Base-by-base conservation (phyloP, 2,113 vertebrate genomes). In the Calyptommatus sinebrachiatus region DNA sequence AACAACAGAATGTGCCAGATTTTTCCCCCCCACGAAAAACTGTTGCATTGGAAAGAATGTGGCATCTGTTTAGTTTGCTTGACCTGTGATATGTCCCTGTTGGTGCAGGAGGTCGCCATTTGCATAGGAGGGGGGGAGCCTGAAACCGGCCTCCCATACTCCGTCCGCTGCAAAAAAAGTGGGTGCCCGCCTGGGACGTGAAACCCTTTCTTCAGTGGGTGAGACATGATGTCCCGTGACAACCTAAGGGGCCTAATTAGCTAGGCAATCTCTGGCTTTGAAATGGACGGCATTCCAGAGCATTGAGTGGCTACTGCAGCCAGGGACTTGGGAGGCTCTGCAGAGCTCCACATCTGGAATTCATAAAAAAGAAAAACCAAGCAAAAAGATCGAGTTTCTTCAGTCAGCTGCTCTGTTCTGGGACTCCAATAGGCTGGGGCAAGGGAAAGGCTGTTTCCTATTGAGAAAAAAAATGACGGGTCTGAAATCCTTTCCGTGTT, bases 291-390 rank as follows among this genome's bases (percentile, higher is more conserved):
- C 84, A 31, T 77, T 81, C 77, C 87, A 72, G 71, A 60, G 83
- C 21, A 16, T 77, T 86, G 85, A 80, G 63, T 73, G 81, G 84
- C 85, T 87, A 50, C 80, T 78, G 70, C 85, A 88, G 84, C 83
- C 73, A 90, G 11, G 68, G 67, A 60, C 48, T 82, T 69, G 83
- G 76, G 80, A 79, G 16, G 83, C 84, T 91, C 86, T 9, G 63
- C 48, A 84, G 77, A 80, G 76, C 88, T 81, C 83, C 86, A 94
- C 94, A 94, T 94, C 94, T 95, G 92, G 92, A 94, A 88, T 86
- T 90, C 90, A 90, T 93, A 88, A 79, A 62, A 84, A 86, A 48
- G 87, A 31, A 24, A 87, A 81, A 41, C 35, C 0, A 45, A 81
- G 74, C 48, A 78, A 91, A 41, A 90, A 80, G 75, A 88, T 88